These are phyloP conservation scores for Colius striatus DNA, from an alignment of 2,113 vertebrate genomes.

Conservation along the genomic window DNA sequence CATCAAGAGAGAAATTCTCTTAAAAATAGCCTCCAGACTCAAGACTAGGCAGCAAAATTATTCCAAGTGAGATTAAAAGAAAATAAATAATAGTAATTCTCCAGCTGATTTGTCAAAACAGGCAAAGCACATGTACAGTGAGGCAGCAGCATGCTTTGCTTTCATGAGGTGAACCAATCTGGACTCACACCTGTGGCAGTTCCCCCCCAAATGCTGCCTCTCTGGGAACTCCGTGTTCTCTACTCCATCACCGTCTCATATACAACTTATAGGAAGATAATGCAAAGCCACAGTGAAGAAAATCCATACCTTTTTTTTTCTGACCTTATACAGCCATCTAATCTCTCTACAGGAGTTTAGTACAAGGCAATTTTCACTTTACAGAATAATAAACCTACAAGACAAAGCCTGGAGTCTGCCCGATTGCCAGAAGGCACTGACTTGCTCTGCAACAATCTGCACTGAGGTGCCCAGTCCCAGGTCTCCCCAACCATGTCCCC, in stretches of 20 bases:
- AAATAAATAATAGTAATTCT: neutral
- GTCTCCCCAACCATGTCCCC: neutral
- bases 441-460: neutral
- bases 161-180: neutral
- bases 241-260: neutral
- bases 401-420: neutral
- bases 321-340: neutral
- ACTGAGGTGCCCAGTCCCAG: neutral
- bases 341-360: neutral
- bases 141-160: neutral
- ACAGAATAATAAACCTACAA: neutral
- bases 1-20: conserved; percentile 16
- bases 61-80: neutral
- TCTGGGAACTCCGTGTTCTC: neutral
- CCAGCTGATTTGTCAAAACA: neutral
- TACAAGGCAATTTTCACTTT: neutral
- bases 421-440: neutral
- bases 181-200: accelerated
- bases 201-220: accelerated
- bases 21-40: neutral
- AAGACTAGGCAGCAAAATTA: neutral
- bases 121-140: neutral
- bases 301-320: neutral
- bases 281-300: neutral
- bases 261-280: neutral